Percentiles rank a stretch among this genome's conserved stretches.
Evolutionary conservation across 2,888 invertebrate species (phyloP).

Genomic region (Amblyteles armatorius): DNA sequence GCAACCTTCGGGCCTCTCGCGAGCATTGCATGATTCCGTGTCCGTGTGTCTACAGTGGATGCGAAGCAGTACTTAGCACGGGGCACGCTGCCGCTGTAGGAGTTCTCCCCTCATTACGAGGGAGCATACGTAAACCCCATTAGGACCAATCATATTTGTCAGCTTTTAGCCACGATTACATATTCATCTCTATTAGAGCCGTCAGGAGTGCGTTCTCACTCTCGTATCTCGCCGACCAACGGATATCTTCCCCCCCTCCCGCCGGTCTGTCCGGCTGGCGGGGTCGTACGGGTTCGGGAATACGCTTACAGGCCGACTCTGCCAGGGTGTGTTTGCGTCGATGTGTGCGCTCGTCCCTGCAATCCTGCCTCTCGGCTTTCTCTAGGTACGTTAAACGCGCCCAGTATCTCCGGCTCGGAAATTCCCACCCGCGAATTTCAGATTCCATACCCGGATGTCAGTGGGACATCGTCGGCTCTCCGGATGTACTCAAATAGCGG

Average conservation of each 20-base stretch:
- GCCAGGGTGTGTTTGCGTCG: background rate
- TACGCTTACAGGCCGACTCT: constrained; percentile 27
- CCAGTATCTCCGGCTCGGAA: constrained; percentile 26
- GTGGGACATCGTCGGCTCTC: background rate
- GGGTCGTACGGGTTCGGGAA: constrained; percentile 29
- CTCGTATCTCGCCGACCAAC: constrained; percentile 28
- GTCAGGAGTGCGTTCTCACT: constrained; percentile 58
- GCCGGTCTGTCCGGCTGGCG: constrained; percentile 7
- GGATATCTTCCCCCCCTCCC: constrained; percentile 4
- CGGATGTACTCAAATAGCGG: background rate
- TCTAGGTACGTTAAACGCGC: constrained; percentile 36
- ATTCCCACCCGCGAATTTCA: constrained; percentile 45
- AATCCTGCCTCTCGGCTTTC: constrained; percentile 31
- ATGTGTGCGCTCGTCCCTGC: constrained; percentile 23
- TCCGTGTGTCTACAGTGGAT: background rate
- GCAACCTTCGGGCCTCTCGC: constrained; percentile 1
- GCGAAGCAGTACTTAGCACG: constrained; percentile 55
- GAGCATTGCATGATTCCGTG: constrained; percentile 4
- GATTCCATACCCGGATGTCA: constrained; percentile 36
- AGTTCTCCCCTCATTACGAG: constrained; percentile 65
- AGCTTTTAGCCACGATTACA: constrained; percentile 75
- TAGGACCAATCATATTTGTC: constrained; percentile 76
- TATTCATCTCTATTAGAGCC: constrained; percentile 74
- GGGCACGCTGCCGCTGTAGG: constrained; percentile 12
- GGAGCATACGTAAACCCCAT: constrained; percentile 69